Base-by-base conservation (phyloP, 2,888 invertebrate genomes). In the Philopedon plagiatum region DNA sequence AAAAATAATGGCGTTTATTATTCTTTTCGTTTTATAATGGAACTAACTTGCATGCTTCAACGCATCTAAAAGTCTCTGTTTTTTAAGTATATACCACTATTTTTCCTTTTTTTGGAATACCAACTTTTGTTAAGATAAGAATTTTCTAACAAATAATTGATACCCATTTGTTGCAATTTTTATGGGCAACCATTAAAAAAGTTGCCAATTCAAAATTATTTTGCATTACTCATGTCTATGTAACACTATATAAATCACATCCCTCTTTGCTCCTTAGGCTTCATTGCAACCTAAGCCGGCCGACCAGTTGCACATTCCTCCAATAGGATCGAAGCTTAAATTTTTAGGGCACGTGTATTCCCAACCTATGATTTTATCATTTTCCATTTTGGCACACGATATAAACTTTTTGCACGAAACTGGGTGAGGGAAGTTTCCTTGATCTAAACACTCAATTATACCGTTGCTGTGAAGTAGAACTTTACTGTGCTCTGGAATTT, bases 401-500 rank as follows among this genome's bases (percentile, higher is more conserved):
- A 97, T 95, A 84, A 96, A 97, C 85, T 95, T 95, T 85, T 92
- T 93, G 85, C 97, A 97, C 0, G 94, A 95, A 13, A 91, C 89
- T 1, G 97, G 97, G 87, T 97, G 96, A 0, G 96, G 94, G 86
- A 96, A 97, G 84, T 94, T 96, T 39, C 97, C 97, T 78, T 94
- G 93, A 84, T 96, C 96, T 69, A 94, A 86, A 82, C 97, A 97
- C 78, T 94, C 92, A 77, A 97, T 92, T 63, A 90, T 89, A 29
- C 94, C 94, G 83, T 90, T 88, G n/a, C 87, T 88, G 80, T 91
- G 89, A 7, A 92, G 85, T 54, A 90, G 83, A 23, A 91, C 90
- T 82, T 92, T 91, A 83, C 90, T 85, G 83, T 89, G 87, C 51
- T 87, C 85, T 26, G 85, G 86, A 3, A 87, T 82, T 58, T 65